Base-by-base conservation (phyloP, 2,888 invertebrate genomes). In the Athalia cordata region DNA sequence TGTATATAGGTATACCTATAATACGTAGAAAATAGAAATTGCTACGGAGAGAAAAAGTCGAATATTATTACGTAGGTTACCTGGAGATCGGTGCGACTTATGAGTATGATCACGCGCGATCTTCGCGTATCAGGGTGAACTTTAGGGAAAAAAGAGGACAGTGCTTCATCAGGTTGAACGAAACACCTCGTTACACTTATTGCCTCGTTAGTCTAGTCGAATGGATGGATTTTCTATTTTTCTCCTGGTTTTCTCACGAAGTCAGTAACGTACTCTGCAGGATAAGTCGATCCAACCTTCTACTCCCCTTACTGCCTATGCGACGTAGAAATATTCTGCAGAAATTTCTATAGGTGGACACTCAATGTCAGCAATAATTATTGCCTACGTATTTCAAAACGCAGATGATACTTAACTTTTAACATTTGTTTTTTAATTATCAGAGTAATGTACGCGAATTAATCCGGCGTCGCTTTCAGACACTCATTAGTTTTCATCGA, bases 191-290 rank as follows among this genome's bases (percentile, higher is more conserved):
- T 72, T 72, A 72, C 72, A 45, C 72, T 45, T 59, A 72, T 72
- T 47, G 72, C 72, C 59, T 57, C 59, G 72, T 72, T 72, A 29
- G 47, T 13, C 59, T n/a, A 72, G 47, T 13, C 59, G 59, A 59
- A 72, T 72, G 57, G 72, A 72, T 72, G 72, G 72, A 72, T 72
- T 72, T 72, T 47, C 72, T 59, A 72, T 45, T 72, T 57, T 45
- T 59, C 5, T 55, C 29, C 8, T 8, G 67, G 15, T 15, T 8
- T 13, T 68, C 55, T 43, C 68, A 13, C 59, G 8, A 29, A 72
- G 57, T 59, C 59, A 47, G 72, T 72, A 59, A 59, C 57, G 2
- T 29, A 29, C 29, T 29, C 29, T 29, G 29, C n/a, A n/a, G n/a
- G 29, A 29, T 29, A 29, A 29, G 29, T 29, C 2, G 29, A 29